phyloP scores from a whole-genome alignment of 2,888 invertebrate genomes.

The Tetragonisca angustula region DNA sequence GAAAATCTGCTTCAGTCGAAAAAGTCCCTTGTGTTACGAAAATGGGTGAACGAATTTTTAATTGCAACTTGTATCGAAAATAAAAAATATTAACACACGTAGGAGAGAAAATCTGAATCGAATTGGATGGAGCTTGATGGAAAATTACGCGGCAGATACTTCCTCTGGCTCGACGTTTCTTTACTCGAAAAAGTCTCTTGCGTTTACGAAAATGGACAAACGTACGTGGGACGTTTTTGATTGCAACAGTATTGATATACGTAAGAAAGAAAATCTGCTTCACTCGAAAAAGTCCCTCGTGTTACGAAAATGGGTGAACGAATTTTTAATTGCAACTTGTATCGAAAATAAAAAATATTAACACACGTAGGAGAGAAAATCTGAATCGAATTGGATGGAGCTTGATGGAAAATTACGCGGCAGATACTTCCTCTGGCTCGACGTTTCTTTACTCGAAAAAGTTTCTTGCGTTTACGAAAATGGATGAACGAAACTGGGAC shows the following conservation, averaged over 20 bases:
- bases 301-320: neutral
- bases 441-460: neutral
- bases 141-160: slow-evolving; percentile 41
- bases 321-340: neutral
- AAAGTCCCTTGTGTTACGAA: neutral
- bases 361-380: neutral
- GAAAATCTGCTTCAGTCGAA: neutral
- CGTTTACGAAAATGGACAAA: neutral
- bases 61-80: neutral
- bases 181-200: neutral
- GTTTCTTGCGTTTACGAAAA: neutral
- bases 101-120: neutral
- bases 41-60: neutral
- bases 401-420: slow-evolving; percentile 52
- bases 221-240: neutral
- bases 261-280: neutral
- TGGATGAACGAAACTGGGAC: neutral
- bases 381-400: too few species aligned
- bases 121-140: slow-evolving; percentile 20
- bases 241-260: neutral
- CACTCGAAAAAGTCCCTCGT: neutral
- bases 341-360: neutral
- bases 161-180: neutral
- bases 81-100: neutral
- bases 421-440: neutral